Evolutionary conservation across 2,797 vertebrate genomes (phyloP), one percentile per base, ranked within the genome.

Genomic region (Ispidina lecontei): DNA sequence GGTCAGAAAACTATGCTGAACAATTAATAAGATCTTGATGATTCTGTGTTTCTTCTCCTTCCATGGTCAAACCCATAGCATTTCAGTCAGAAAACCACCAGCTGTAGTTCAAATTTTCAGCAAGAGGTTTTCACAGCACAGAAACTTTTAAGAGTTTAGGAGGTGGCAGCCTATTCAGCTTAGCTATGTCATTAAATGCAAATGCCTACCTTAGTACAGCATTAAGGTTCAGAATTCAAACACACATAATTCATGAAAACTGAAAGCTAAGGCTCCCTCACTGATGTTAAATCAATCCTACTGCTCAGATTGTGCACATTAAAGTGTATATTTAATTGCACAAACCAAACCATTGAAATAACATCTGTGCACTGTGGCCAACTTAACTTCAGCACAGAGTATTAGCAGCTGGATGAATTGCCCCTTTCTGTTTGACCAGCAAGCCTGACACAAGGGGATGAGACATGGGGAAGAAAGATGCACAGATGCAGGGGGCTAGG

Each of bases 221-320:
- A 51, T 73, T 77, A 77, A 92, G 63, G 72, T 80, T 95, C 84
- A 69, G 78, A 78, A 95, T 83, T 95, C 72, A 92, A 95, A 87
- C 41, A 82, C 68, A 64, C 29, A 35, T 90, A 91, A 87, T 68
- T 91, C 72, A 80, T 60, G 75, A 82, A 93, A 91, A 83, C 52
- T 70, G 70, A 91, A 95, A 90, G 86, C 56, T 59, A 10, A 78
- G 63, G 39, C 80, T 95, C 43, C 70, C 3, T 2, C 28, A 63
- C 28, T 70, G 37, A 77, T 83, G 43, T 80, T 83, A 94, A 90
- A 88, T 94, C 80, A 91, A 88, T 90, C 10, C 39, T 70, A 58
- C 43, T 80, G 58, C 78, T 95, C 69, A 65, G 65, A 72, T 79
- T 71, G 76, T 65, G 59, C 33, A 68, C 65, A 26, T 58, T 89